phyloP scores from a whole-genome alignment of 2,888 invertebrate species.

The Eulithis testata region DNA sequence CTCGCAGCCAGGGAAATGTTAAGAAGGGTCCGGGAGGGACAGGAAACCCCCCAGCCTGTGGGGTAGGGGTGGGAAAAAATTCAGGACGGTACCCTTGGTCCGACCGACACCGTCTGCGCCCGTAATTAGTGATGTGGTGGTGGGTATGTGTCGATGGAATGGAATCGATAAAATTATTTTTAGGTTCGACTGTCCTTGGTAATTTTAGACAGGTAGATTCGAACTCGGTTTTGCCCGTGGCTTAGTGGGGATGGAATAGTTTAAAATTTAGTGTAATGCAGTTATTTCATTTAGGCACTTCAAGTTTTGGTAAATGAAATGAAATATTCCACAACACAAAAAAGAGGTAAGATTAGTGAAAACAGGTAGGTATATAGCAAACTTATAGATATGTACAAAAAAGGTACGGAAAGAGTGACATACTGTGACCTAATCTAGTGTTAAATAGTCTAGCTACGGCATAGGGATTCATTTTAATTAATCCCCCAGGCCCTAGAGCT shows the following conservation, averaged over 20 bases:
- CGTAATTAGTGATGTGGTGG: conserved; percentile 81
- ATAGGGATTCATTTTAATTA: too few relatives aligned
- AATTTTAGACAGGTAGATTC: conserved; percentile 5
- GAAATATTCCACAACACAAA: too few relatives aligned
- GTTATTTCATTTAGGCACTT: too few relatives aligned
- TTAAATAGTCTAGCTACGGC: too few relatives aligned
- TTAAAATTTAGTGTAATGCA: too few relatives aligned
- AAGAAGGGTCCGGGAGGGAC: conserved; percentile 81
- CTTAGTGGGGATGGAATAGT: conserved; percentile 16
- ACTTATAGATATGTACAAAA: too few relatives aligned
- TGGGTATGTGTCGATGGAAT: conserved; percentile 55
- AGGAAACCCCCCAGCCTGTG: conserved; percentile 69
- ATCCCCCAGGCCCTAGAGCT: too few relatives aligned
- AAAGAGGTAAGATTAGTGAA: too few relatives aligned
- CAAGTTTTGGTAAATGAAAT: too few relatives aligned
- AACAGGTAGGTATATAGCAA: too few relatives aligned
- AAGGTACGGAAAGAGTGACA: too few relatives aligned
- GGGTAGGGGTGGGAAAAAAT: conserved; percentile 78
- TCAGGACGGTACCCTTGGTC: conserved; percentile 81
- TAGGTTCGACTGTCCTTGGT: not conserved
- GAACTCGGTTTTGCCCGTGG: not conserved
- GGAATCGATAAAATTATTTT: conserved; percentile 54
- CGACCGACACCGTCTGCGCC: conserved; percentile 78
- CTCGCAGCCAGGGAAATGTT: conserved; percentile 79
- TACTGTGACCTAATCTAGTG: too few relatives aligned